Evolutionary conservation across 2,888 invertebrate genomes (phyloP), one percentile per base, ranked within the genome.

Genomic region (Carterocephalus palaemon): DNA sequence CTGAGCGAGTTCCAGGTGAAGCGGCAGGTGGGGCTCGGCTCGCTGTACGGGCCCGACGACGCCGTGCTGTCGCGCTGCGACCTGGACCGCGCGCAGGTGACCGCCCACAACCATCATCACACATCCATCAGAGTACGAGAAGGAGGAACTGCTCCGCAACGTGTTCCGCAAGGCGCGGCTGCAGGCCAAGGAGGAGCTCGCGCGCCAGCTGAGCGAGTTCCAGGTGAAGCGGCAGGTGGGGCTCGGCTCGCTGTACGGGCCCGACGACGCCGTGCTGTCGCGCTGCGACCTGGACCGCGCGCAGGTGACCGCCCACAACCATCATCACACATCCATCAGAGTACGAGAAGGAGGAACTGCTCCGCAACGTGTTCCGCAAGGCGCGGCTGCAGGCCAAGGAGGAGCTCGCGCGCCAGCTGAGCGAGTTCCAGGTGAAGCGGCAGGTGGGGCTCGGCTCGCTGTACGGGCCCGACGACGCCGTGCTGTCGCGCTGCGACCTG

Each of bases 211-310:
- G 37, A 90, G 90, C 16, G 96, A 96, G 74, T 95, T 95, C 80
- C 93, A 97, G 67, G 93, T 93, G 60, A 97, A 97, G 78, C 87
- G 97, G 56, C 95, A 93, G 22, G 93, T 96, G 20, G 98, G 98
- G 1, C 86, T 98, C 48, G 96, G 94, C 7, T 93, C 93, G 36
- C 90, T 98, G 57, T 98, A 95, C 79, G 98, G 97, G 0, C 95
- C 96, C 0, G 89, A 91, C 12, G 96, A 96, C 81, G 88, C 90
- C 48, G 90, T 93, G 56, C 87, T 96, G 2, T 91, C 93, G 59
- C 92, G 94, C 69, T 93, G 94, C 52, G 92, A 92, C 66, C 90
- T 92, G 46, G 96, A 97, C 69, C 93, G 92, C 74, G 79, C 85
- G 43, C 92, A 92, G 70, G 96, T 96, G 74, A 13, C 20, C n/a